Evolutionary conservation across 2,113 vertebrate species (phyloP), one percentile per base, ranked within the genome.

Genomic region (Turnix velox): DNA sequence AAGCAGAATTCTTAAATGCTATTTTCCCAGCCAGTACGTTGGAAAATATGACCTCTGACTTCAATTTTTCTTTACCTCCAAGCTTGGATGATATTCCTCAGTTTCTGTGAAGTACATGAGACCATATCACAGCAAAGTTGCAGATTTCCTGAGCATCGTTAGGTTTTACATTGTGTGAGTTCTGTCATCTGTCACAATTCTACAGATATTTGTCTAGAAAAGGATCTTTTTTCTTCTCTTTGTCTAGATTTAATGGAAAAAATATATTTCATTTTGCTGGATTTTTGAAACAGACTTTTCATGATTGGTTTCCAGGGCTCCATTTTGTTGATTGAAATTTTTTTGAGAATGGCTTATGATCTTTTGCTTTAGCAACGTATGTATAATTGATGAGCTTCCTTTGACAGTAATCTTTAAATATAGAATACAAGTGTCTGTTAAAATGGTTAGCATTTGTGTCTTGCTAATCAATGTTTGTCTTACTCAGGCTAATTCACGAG

Each of bases 371-470:
- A 73, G 46, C 22, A 55, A 63, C 84, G 24, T 58, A 40, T 74
- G 10, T 62, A 6, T 81, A 86, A 88, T 77, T 77, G 54, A 69
- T 86, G 80, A 83, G 19, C 37, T 80, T 86, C 42, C 7, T 55
- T 67, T 63, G 39, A 83, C 90, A 86, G n/a, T 85, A 80, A 73
- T 84, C 55, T 86, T 93, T 96, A 88, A 92, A 74, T 20, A 40
- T 4, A 58, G 58, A 66, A 73, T 86, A 79, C 45, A 73, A 54
- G 25, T 58, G 55, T 77, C 45, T 37, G 27, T 90, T 89, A 71
- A 92, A 92, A 63, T 57, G 43, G n/a, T 74, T 74, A 46, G n/a
- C n/a, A n/a, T n/a, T n/a, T n/a, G n/a, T n/a, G n/a, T n/a, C n/a
- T n/a, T n/a, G n/a, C n/a, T n/a, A n/a, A n/a, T n/a, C n/a, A n/a